Evolutionary conservation across 1,140 invertebrate genomes (phyloP).

Genomic region (Drosophila baimaii): DNA sequence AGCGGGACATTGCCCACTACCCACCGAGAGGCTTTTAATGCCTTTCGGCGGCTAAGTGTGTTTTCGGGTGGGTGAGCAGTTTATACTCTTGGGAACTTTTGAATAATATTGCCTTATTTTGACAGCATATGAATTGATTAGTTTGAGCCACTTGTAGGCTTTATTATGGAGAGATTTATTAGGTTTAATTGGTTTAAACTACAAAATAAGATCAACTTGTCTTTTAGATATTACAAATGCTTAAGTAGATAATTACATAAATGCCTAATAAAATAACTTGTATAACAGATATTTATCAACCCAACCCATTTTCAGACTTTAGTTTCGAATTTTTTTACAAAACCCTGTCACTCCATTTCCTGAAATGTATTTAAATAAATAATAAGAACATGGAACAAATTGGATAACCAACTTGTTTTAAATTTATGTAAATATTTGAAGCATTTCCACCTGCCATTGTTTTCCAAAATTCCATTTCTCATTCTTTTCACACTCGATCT

Average conservation of each 20-base stretch:
- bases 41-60: not conserved
- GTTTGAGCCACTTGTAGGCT: not conserved
- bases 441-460: slow-evolving; percentile 9
- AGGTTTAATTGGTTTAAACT: too few species aligned
- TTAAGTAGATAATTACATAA: too few species aligned
- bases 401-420: too few species aligned
- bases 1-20: slow-evolving; percentile 16
- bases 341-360: too few species aligned
- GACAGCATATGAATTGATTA: slow-evolving; percentile 2
- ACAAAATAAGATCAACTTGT: too few species aligned
- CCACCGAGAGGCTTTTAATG: slow-evolving; percentile 6
- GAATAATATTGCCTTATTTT: slow-evolving; percentile 6
- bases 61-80: slow-evolving; percentile 4
- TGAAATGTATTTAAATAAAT: not conserved
- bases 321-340: not conserved
- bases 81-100: slow-evolving; percentile 9
- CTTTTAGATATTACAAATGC: not conserved
- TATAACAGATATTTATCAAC: not conserved
- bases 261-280: too few species aligned
- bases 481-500: slow-evolving; percentile 3
- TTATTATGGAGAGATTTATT: too few species aligned
- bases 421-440: not conserved
- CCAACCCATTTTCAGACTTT: too few species aligned
- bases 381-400: not conserved
- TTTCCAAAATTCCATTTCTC: slow-evolving; percentile 11